These are phyloP conservation scores for Leucania comma DNA, from an alignment of 2,888 invertebrate genomes.

Conservation along the genomic window DNA sequence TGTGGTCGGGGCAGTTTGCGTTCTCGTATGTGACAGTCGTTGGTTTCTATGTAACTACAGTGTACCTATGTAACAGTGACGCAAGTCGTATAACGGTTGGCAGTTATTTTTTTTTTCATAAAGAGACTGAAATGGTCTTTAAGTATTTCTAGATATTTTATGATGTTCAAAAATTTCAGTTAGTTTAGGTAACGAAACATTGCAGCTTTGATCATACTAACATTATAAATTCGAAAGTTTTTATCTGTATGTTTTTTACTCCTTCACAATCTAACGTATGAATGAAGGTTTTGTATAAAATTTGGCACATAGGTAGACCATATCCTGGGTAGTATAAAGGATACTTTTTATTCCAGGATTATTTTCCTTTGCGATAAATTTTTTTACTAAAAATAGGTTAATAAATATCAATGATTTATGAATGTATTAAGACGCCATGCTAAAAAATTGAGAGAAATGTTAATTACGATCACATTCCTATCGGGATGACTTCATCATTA, in stretches of 20 bases:
- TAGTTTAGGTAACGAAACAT: neutral
- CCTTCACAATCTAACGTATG: too few relatives aligned
- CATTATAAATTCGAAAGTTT: too few relatives aligned
- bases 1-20: slow-evolving; percentile 76
- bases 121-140: neutral
- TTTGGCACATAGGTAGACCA: too few relatives aligned
- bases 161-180: neutral
- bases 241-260: too few relatives aligned
- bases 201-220: neutral
- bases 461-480: slow-evolving; percentile 23
- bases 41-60: slow-evolving; percentile 16
- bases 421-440: too few relatives aligned
- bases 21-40: slow-evolving; percentile 52
- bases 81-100: neutral
- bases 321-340: too few relatives aligned
- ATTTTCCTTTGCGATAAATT: too few relatives aligned
- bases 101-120: neutral
- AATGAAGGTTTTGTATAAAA: too few relatives aligned
- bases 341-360: too few relatives aligned
- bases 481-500: slow-evolving; percentile 73
- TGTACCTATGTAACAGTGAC: slow-evolving; percentile 1
- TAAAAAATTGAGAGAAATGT: neutral
- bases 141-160: neutral
- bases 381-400: too few relatives aligned
- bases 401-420: too few relatives aligned